Evolutionary conservation across 2,888 invertebrate genomes (phyloP).

Genomic region (Ptychoptera albimana): DNA sequence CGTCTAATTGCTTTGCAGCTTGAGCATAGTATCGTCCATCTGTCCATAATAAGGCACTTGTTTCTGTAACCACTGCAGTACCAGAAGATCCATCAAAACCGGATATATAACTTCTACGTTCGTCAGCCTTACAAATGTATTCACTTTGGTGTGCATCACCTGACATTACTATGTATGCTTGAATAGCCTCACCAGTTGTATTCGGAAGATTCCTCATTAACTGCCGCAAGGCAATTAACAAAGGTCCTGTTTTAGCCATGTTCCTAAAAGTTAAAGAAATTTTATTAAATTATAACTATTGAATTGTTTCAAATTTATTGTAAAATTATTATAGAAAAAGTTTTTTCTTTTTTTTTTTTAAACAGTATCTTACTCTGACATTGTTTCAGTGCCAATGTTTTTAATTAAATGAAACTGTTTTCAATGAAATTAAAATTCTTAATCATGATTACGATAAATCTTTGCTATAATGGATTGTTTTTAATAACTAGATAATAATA

Average conservation of each 20-base stretch:
- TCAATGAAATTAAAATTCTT: too few relatives aligned
- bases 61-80: conserved; percentile 66
- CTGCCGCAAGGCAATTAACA: conserved; percentile 19
- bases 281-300: too few relatives aligned
- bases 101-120: conserved; percentile 66
- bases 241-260: conserved; percentile 23
- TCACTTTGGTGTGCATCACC: conserved; percentile 71
- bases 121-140: conserved; percentile 75
- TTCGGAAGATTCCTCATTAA: conserved; percentile 18
- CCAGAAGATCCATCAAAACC: conserved; percentile 89
- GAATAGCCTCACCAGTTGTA: conserved; percentile 29
- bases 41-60: conserved; percentile 80
- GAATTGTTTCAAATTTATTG: too few relatives aligned
- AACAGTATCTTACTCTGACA: too few relatives aligned
- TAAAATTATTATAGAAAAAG: too few relatives aligned
- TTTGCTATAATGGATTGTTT: too few relatives aligned
- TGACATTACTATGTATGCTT: conserved; percentile 59
- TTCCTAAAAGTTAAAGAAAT: neutral
- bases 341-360: too few relatives aligned
- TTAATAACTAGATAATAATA: too few relatives aligned
- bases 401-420: too few relatives aligned
- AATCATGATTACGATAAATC: too few relatives aligned
- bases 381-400: too few relatives aligned
- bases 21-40: conserved; percentile 94
- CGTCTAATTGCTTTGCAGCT: conserved; percentile 65